Evolutionary conservation across 2,888 invertebrate genomes (phyloP).

Genomic region (Heliconius sara): DNA sequence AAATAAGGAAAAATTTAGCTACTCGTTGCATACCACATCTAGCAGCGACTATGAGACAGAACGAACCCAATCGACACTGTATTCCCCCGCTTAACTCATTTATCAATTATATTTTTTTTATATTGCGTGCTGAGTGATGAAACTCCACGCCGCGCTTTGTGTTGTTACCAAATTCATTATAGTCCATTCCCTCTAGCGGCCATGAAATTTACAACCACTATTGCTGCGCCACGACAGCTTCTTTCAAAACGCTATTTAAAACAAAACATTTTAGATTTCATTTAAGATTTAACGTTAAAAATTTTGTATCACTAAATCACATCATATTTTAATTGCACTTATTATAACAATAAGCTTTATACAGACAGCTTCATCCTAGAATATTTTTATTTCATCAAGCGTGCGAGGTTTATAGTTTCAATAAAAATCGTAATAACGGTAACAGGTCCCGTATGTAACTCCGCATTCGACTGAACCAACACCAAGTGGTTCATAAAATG

Average conservation of each 20-base stretch:
- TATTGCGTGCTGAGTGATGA: no score
- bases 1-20: not conserved
- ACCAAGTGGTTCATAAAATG: conserved; percentile 29
- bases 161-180: not conserved
- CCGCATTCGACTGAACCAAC: conserved; percentile 13
- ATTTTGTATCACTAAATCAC: conserved; percentile 15
- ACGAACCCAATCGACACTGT: no score
- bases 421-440: conserved; percentile 37
- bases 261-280: not conserved
- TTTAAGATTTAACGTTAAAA: conserved; percentile 4
- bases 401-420: conserved; percentile 32
- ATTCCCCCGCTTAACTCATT: no score
- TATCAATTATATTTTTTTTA: no score
- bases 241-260: not conserved
- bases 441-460: conserved; percentile 26
- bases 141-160: not conserved
- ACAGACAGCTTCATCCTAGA: conserved; percentile 25
- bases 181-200: not conserved
- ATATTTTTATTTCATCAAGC: conserved; percentile 34
- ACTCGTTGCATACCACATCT: no score
- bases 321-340: conserved; percentile 24
- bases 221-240: not conserved
- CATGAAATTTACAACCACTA: no score
- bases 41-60: no score
- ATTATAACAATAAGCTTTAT: conserved; percentile 4